phyloP scores from a whole-genome alignment of 2,113 vertebrate genomes.

The Dasyprocta punctata region DNA sequence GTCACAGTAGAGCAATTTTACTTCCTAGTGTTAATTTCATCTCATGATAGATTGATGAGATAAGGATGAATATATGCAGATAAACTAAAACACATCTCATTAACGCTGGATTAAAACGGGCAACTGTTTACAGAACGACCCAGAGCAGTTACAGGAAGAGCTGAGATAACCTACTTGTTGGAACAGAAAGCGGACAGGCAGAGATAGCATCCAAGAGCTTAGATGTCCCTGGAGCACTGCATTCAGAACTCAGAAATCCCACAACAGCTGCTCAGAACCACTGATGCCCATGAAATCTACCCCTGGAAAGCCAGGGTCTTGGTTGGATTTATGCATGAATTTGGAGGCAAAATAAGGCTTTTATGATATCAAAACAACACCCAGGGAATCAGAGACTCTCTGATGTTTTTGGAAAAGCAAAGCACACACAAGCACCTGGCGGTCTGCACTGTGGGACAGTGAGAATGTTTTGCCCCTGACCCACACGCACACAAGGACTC shows the following conservation, averaged over 20 bases:
- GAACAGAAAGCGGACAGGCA: neutral
- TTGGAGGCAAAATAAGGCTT: slow-evolving; percentile 15
- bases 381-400: neutral
- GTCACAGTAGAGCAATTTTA: neutral
- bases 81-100: neutral
- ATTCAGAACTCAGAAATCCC: slow-evolving; percentile 53
- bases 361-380: neutral
- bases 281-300: slow-evolving; percentile 18
- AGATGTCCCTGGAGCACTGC: slow-evolving; percentile 34
- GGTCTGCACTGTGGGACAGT: neutral
- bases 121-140: neutral
- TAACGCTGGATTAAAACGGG: neutral
- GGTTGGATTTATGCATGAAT: neutral
- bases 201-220: slow-evolving; percentile 7
- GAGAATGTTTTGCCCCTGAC: neutral
- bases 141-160: neutral
- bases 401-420: neutral
- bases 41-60: neutral
- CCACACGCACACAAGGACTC: neutral
- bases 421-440: rapidly evolving
- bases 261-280: slow-evolving; percentile 56
- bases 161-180: neutral
- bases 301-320: neutral
- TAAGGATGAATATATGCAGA: neutral
- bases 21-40: neutral